phyloP scores from a whole-genome alignment of 2,113 vertebrate species.

The Paedocypris sp. region DNA sequence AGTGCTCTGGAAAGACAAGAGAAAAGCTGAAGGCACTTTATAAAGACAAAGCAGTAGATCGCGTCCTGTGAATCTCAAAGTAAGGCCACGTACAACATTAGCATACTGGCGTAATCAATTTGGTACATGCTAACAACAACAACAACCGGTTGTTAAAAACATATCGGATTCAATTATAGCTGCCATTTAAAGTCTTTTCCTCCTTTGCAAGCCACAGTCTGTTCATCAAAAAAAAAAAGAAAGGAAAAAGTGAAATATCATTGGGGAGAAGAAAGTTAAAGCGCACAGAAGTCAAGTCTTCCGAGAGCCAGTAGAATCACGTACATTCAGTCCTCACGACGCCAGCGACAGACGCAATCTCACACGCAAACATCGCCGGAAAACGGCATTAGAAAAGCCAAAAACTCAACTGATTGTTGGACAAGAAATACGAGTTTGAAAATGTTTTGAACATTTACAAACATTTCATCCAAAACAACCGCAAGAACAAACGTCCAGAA shows the following conservation, averaged over 20 bases:
- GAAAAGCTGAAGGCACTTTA: background rate
- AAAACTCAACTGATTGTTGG: too few relatives aligned
- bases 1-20: background rate
- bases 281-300: background rate
- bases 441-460: too few relatives aligned
- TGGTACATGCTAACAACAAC: background rate
- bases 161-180: constrained; percentile 22
- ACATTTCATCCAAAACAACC: too few relatives aligned
- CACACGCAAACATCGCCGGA: too few relatives aligned
- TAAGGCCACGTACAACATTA: constrained; percentile 21
- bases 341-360: too few relatives aligned
- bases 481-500: too few relatives aligned
- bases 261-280: constrained; percentile 5
- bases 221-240: background rate
- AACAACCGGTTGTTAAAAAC: constrained; percentile 3
- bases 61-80: background rate
- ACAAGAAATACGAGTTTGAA: too few relatives aligned
- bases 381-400: too few relatives aligned
- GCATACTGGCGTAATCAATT: background rate
- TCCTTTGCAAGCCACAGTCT: constrained; percentile 14
- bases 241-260: background rate
- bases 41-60: background rate
- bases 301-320: too few relatives aligned
- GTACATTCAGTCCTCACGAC: too few relatives aligned
- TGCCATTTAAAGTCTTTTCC: constrained; percentile 27